Base-by-base conservation (phyloP, 2,888 invertebrate species). In the Arrhopalites spinosus region DNA sequence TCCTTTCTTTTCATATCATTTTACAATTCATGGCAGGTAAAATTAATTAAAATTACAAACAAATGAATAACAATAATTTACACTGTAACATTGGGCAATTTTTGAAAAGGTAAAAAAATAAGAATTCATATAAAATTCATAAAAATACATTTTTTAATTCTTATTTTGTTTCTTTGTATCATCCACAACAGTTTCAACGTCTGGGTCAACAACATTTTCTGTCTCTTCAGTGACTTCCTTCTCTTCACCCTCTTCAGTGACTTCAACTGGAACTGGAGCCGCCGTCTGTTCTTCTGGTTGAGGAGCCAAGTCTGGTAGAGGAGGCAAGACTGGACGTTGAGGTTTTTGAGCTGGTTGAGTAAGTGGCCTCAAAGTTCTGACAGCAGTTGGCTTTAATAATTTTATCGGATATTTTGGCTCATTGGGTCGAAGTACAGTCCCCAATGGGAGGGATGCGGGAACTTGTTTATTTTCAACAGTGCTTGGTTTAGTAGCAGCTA, bases 151-250 rank as follows among this genome's bases (percentile, higher is more conserved):
- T n/a, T n/a, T n/a, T n/a, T n/a, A n/a, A n/a, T n/a, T n/a, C n/a
- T n/a, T n/a, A n/a, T n/a, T n/a, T n/a, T n/a, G n/a, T n/a, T n/a
- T 36, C 36, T 11, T 36, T 11, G 36, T 36, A 11, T 36, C 36
- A 7, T n/a, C 53, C 23, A n/a, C 23, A 5, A 17, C 47, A 67
- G 13, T 45, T 45, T 73, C 73, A 29, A 50, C 17, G 20, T 74
- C 74, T 1, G 66, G n/a, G 13, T 70, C 30, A 56, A 67, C 74
- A 11, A 20, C 11, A 53, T 67, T 67, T 3, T 74, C 74, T 1
- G 74, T 36, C 13, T 50, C 43, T 67, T 74, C 74, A 15, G 74
- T 74, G 5, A 30, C 53, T 17, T 27, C 72, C 20, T 72, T 61
- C 20, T 27, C 17, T 20, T 61, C 56, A 61, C 61, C 59, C 30